Evolutionary conservation across 2,888 invertebrate genomes (phyloP), one percentile per base, ranked within the genome.

Genomic region (Antheraea yamamai): DNA sequence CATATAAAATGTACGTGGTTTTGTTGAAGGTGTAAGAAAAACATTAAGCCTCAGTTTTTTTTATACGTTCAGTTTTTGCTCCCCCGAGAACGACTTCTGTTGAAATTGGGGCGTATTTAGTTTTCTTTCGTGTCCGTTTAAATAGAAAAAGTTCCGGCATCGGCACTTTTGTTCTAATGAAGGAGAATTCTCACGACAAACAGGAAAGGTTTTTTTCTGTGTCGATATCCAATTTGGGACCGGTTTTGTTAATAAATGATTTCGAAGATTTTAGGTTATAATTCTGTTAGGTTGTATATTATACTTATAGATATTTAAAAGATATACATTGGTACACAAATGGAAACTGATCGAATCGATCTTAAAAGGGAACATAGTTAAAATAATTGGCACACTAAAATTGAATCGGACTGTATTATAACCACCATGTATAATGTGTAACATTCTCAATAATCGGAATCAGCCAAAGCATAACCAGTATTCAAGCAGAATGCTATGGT

Each of bases 121-220:
- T n/a, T 66, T 66, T 70, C 70, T 70, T 39, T 70, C 39, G 23
- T 35, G 70, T 39, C 70, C 70, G 70, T 70, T 70, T 70, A 70
- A 70, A 39, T 39, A 70, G 39, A 70, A 70, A 70, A 70, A 70
- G 39, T 39, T 70, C 39, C 70, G 20, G n/a, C 26, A 20, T n/a
- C 70, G 39, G n/a, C 70, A 70, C 70, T 70, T 70, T 70, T 70
- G 70, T 70, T 70, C 70, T 70, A 70, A 70, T 39, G 70, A 70
- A 70, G 39, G 70, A 39, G 39, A 70, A 70, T 70, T 70, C 39
- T 70, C 70, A 39, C 20, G 39, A 39, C 70, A 70, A 70, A 70
- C 39, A 70, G 23, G 35, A 70, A 39, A 39, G 68, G 18, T 20
- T 20, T 39, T 70, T 70, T 39, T 70, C n/a, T 70, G 70, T 70